Conservation (phyloP, 2,888 invertebrate genomes). For the Mythimna lalbum region DNA sequence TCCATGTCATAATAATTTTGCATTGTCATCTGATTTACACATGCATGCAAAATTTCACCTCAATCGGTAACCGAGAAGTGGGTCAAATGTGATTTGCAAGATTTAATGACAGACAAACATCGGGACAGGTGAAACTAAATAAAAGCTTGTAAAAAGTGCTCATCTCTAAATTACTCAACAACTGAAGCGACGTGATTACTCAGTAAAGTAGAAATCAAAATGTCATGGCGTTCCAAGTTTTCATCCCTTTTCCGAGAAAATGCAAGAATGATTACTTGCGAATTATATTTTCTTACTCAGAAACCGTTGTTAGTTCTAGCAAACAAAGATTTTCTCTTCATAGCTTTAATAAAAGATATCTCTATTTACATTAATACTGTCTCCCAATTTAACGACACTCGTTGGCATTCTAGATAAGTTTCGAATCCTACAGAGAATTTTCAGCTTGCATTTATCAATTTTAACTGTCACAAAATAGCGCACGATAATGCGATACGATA, state of each 20-base stretch:
- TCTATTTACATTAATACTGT: constrained; percentile 18
- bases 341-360: constrained; percentile 30
- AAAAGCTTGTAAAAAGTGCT: no score
- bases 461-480: not conserved
- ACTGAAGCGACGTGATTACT: no score
- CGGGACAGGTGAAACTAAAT: no score
- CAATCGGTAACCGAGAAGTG: no score
- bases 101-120: no score
- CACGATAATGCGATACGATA: not conserved
- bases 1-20: no score
- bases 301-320: not conserved
- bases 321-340: constrained; percentile 15
- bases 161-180: no score
- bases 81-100: no score
- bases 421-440: constrained; percentile 2
- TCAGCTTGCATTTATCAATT: constrained; percentile 12
- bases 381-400: constrained; percentile 1
- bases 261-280: constrained; percentile 4
- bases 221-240: not conserved
- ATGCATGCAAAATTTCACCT: no score
- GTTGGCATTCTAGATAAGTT: constrained; percentile 21
- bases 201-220: no score
- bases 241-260: constrained; percentile 8
- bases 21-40: no score
- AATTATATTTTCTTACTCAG: constrained; percentile 7